Percentiles rank a stretch among this genome's conserved stretches.
phyloP scores from a whole-genome alignment of 2,888 invertebrate species.

The Drosophila meridionalis region DNA sequence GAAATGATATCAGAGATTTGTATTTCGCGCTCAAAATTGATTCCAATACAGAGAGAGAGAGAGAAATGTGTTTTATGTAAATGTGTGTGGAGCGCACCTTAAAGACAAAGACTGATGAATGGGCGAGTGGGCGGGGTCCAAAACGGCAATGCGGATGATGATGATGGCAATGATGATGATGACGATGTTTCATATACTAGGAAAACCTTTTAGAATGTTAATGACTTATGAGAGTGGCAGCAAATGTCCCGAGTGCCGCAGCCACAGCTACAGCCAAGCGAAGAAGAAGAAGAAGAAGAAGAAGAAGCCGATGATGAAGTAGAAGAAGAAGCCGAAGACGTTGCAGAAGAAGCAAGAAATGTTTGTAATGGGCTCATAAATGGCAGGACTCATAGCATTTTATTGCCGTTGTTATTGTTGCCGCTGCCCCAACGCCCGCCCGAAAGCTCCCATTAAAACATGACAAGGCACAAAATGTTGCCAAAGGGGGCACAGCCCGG shows the following conservation, averaged over 20 bases:
- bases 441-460: slow-evolving; percentile 73
- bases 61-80: slow-evolving; percentile 12
- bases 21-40: slow-evolving; percentile 4
- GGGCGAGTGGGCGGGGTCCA: not conserved
- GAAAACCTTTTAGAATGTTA: slow-evolving; percentile 78
- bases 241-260: slow-evolving; percentile 55
- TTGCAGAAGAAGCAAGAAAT: slow-evolving; percentile 35
- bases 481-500: not conserved
- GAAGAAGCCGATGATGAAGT: slow-evolving; percentile 2
- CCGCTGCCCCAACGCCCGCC: slow-evolving; percentile 15
- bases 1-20: slow-evolving; percentile 71
- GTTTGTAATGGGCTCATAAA: slow-evolving; percentile 69
- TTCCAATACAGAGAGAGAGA: not conserved
- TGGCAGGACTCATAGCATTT: slow-evolving; percentile 65
- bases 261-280: not conserved
- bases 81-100: slow-evolving; percentile 21
- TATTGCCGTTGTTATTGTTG: slow-evolving; percentile 68
- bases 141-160: slow-evolving; percentile 5
- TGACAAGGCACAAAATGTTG: slow-evolving; percentile 67
- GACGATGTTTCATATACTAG: slow-evolving; percentile 65
- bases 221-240: slow-evolving; percentile 70
- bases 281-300: not conserved
- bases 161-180: slow-evolving; percentile 32
- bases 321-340: slow-evolving; percentile 12
- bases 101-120: slow-evolving; percentile 24